A percentile compares a stretch with the other conserved stretches of the same genome.
phyloP scores from a whole-genome alignment of 2,888 invertebrate species.

The Cataglyphis livida region DNA sequence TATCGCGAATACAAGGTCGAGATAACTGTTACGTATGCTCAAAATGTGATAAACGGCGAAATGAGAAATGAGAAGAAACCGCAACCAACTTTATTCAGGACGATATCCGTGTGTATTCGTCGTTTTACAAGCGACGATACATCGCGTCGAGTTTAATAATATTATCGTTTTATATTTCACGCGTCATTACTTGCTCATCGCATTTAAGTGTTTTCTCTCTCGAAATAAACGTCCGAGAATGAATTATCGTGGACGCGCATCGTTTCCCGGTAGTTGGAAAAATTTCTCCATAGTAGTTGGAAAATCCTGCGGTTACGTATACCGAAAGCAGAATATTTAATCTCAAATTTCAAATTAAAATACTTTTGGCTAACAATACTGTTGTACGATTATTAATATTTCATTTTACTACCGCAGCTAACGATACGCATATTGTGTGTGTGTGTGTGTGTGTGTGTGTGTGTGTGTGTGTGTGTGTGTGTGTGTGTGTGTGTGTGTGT shows the following conservation, averaged over 20 bases:
- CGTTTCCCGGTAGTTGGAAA: neutral
- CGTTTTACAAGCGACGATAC: conserved; percentile 8
- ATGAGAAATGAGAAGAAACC: conserved; percentile 4
- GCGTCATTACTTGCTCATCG: conserved; percentile 39
- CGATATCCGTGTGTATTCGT: conserved; percentile 1
- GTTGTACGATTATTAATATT: conserved; percentile 40
- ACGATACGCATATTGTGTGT: neutral
- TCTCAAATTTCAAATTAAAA: conserved; percentile 61
- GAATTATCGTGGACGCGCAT: conserved; percentile 42
- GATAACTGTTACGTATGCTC: conserved; percentile 52
- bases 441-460: no score
- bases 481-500: no score
- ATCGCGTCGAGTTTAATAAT: conserved; percentile 25
- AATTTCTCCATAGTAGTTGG: neutral
- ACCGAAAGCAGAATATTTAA: conserved; percentile 49
- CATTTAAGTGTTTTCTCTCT: conserved; percentile 25
- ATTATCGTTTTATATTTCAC: conserved; percentile 31
- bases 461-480: no score
- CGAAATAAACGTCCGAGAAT: conserved; percentile 32
- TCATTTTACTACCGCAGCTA: neutral
- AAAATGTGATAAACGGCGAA: conserved; percentile 10
- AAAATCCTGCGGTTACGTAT: conserved; percentile 35
- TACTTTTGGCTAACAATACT: conserved; percentile 53
- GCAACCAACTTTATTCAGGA: neutral
- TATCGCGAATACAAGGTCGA: conserved; percentile 15